Conservation (phyloP, 2,888 invertebrate genomes). For the Xestia c-nigrum region DNA sequence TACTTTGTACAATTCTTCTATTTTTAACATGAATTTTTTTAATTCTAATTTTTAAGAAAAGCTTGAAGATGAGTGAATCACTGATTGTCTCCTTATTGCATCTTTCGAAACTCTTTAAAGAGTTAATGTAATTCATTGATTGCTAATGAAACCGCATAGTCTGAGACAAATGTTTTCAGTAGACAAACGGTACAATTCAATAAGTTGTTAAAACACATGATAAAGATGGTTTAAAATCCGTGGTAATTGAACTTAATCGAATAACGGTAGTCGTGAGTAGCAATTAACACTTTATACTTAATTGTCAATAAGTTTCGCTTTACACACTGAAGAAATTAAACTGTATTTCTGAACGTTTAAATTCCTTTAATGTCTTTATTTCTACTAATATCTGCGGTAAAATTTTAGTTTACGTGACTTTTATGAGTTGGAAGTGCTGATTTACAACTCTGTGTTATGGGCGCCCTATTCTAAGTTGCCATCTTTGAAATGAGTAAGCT, state of each 20-base stretch:
- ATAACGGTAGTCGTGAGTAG: constrained; percentile 49
- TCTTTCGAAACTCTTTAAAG: neutral
- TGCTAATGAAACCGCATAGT: neutral
- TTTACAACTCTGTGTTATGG: constrained; percentile 27
- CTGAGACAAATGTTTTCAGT: constrained; percentile 22
- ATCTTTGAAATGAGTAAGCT: constrained; percentile 25
- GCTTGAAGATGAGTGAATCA: neutral
- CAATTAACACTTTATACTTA: constrained; percentile 39
- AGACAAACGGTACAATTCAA: constrained; percentile 39
- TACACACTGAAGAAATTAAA: constrained; percentile 39
- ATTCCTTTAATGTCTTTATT: constrained; percentile 31
- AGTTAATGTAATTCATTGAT: neutral
- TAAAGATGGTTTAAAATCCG: constrained; percentile 39
- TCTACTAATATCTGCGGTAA: constrained; percentile 4
- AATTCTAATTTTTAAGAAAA: neutral
- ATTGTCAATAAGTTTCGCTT: constrained; percentile 44
- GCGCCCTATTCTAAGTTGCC: neutral
- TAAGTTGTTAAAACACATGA: constrained; percentile 32
- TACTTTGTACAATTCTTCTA: neutral
- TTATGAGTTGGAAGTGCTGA: constrained; percentile 24
- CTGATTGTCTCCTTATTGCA: neutral
- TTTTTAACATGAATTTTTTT: no score
- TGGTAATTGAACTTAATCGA: constrained; percentile 55
- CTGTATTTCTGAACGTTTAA: constrained; percentile 27
- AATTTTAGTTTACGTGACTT: constrained; percentile 6